Conservation (phyloP, 2,888 invertebrate genomes). For the Anthophora plumipes region DNA sequence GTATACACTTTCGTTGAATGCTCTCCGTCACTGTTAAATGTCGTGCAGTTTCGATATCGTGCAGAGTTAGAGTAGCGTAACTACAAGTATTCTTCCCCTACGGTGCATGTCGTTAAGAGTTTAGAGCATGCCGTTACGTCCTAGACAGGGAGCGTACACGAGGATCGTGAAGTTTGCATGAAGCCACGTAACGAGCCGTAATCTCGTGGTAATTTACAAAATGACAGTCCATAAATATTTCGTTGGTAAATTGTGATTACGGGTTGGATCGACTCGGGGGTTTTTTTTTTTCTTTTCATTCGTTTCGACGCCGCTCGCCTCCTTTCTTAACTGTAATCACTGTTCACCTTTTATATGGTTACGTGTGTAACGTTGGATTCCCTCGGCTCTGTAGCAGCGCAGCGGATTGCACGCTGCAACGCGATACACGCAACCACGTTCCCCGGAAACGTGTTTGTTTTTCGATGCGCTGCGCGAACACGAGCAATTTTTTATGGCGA, state of each 20-base stretch:
- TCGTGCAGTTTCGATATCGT: not conserved
- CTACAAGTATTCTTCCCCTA: constrained; percentile 45
- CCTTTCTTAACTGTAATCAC: constrained; percentile 53
- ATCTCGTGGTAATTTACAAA: constrained; percentile 70
- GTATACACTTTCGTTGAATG: too few species aligned
- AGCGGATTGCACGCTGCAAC: constrained; percentile 38
- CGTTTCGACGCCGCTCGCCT: constrained; percentile 4
- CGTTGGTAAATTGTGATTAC: constrained; percentile 71
- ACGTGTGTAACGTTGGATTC: not conserved
- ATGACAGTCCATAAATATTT: constrained; percentile 74
- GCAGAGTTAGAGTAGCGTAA: constrained; percentile 26
- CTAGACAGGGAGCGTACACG: constrained; percentile 37
- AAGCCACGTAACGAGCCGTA: constrained; percentile 68
- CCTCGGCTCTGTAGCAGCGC: not conserved
- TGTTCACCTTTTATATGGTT: constrained; percentile 17
- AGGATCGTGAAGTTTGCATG: constrained; percentile 53
- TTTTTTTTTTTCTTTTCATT: not conserved
- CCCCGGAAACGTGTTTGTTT: constrained; percentile 33
- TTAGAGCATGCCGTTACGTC: constrained; percentile 58
- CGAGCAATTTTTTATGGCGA: constrained; percentile 17
- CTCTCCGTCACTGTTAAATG: too few species aligned
- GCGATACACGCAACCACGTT: constrained; percentile 38
- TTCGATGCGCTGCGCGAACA: constrained; percentile 14
- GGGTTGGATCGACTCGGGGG: constrained; percentile 60
- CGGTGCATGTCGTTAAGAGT: constrained; percentile 62